A percentile compares a stretch with the other conserved stretches of the same genome.
Conservation (phyloP, 1,140 invertebrate species). For the Zaprionus inermis region DNA sequence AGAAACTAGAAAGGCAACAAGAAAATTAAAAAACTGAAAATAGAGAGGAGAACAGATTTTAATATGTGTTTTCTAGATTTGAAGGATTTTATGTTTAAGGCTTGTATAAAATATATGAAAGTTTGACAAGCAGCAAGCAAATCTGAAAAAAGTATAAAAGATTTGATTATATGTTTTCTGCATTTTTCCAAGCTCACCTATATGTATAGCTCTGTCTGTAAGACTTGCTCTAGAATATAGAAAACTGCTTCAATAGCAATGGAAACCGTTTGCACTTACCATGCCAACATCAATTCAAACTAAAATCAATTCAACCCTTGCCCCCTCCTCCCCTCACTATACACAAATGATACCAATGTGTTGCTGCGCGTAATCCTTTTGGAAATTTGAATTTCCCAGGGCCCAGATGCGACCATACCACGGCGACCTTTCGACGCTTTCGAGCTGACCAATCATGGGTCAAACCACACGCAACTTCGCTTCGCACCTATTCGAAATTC, state of each 20-base stretch:
- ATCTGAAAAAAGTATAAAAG: no score
- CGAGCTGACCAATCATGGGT: conserved; percentile 36
- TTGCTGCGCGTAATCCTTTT: conserved; percentile 58
- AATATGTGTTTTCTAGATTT: no score
- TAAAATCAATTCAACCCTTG: conserved; percentile 28
- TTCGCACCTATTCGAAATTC: conserved; percentile 72
- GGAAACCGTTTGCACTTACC: not conserved
- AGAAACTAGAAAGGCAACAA: no score
- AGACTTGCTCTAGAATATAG: not conserved
- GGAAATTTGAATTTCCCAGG: conserved; percentile 60
- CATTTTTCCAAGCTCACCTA: no score
- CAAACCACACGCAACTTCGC: conserved; percentile 46
- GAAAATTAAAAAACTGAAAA: no score
- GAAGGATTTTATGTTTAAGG: no score
- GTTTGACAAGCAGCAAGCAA: no score
- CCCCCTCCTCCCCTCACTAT: not conserved
- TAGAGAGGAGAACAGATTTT: no score
- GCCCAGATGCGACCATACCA: conserved; percentile 55
- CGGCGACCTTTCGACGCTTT: conserved; percentile 2
- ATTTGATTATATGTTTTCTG: no score
- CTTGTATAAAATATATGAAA: no score
- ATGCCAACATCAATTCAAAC: not conserved
- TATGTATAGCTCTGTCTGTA: not conserved
- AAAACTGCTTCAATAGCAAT: not conserved
- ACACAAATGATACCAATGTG: conserved; percentile 35